These are phyloP conservation scores for Chionodraco myersi DNA, from an alignment of 2,113 vertebrate genomes.

Conservation along the genomic window DNA sequence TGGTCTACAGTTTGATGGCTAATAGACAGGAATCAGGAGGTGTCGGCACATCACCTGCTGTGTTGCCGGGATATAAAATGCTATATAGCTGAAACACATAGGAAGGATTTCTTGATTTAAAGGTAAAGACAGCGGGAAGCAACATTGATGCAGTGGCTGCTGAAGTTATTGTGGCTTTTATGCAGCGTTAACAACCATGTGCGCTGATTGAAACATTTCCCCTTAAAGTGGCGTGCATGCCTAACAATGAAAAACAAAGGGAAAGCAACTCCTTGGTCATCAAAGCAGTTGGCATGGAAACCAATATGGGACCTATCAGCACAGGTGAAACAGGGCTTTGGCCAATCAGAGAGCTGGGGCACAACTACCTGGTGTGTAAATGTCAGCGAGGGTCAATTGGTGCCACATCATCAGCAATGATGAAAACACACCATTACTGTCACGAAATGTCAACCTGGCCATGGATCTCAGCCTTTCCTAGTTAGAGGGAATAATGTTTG, in stretches of 20 bases:
- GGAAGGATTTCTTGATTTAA: constrained; percentile 52
- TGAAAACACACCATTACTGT: constrained; percentile 74
- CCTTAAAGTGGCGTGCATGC: constrained; percentile 28
- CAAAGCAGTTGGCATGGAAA: constrained; percentile 59
- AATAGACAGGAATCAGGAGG: constrained; percentile 33
- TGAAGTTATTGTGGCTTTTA: constrained; percentile 43
- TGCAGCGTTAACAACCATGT: constrained; percentile 49
- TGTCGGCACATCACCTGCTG: constrained; percentile 52
- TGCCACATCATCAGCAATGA: constrained; percentile 61
- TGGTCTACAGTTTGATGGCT: constrained; percentile 19
- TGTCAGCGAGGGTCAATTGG: constrained; percentile 69
- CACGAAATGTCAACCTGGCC: constrained; percentile 66
- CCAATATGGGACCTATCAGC: constrained; percentile 33
- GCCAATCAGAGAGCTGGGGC: constrained; percentile 43
- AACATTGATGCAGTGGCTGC: constrained; percentile 14
- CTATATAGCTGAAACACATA: constrained; percentile 1
- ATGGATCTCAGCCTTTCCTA: constrained; percentile 56
- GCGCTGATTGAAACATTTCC: constrained; percentile 48
- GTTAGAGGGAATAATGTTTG: constrained; percentile 65
- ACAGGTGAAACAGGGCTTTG: constrained; percentile 46
- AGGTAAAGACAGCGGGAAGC: constrained; percentile 58
- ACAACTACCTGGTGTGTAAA: constrained; percentile 66
- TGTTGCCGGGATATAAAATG: constrained; percentile 37
- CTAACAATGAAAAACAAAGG: constrained; percentile 47
- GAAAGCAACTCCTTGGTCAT: constrained; percentile 25